Conservation (phyloP, 2,113 vertebrate genomes). For the Megatriorchis doriae region DNA sequence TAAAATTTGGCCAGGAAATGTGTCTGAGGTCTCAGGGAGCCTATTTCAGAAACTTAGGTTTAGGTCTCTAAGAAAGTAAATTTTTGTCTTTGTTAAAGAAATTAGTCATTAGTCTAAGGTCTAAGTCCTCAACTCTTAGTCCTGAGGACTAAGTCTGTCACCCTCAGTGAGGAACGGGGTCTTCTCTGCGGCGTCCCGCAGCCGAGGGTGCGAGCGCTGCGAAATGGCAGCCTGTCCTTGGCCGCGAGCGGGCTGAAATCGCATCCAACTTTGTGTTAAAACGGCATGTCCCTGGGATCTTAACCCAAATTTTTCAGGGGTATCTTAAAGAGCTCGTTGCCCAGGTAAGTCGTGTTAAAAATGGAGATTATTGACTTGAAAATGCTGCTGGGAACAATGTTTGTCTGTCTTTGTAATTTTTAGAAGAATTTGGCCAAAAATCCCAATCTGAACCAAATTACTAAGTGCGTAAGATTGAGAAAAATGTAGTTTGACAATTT, state of each 20-base stretch:
- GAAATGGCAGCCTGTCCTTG: not conserved
- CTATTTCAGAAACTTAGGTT: not conserved
- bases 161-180: not conserved
- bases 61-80: not conserved
- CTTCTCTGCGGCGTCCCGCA: accelerated
- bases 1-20: slow-evolving; percentile 3
- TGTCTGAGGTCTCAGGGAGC: not conserved
- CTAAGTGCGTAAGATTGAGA: accelerated
- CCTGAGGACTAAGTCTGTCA: not conserved
- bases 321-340: accelerated
- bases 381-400: accelerated
- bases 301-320: not conserved
- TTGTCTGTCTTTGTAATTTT: not conserved
- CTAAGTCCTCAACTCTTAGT: not conserved
- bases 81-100: not conserved
- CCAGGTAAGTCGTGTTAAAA: not conserved
- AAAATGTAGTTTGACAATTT: not conserved
- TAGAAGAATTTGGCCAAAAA: not conserved
- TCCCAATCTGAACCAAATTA: not conserved
- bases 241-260: not conserved
- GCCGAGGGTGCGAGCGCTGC: accelerated
- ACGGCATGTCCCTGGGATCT: accelerated
- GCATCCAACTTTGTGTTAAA: accelerated
- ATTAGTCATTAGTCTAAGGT: not conserved
- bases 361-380: not conserved